Evolutionary conservation across 2,797 vertebrate species (phyloP).

Genomic region (Danio kyathit): DNA sequence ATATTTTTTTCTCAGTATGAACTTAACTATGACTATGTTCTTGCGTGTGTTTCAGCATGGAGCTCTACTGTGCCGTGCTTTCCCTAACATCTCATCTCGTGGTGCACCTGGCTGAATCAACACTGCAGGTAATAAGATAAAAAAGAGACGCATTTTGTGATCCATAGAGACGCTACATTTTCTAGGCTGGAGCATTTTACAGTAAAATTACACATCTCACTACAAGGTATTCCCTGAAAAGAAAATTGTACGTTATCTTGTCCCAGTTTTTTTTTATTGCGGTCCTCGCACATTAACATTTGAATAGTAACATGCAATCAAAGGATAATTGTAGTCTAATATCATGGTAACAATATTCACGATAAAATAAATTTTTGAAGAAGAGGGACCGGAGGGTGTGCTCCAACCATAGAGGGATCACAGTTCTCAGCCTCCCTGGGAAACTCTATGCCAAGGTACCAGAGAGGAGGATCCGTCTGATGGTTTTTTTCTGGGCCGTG

Average conservation of each 20-base stretch:
- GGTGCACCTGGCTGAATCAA: conserved; percentile 72
- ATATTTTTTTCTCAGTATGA: background rate
- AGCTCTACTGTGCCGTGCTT: conserved; percentile 86
- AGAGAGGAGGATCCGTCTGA: too few relatives aligned
- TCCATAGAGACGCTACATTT: conserved; percentile 8
- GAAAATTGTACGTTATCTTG: conserved; percentile 1
- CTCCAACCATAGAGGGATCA: too few relatives aligned
- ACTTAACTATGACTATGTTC: background rate
- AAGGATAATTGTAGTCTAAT: too few relatives aligned
- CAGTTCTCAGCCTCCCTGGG: too few relatives aligned
- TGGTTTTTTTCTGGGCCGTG: too few relatives aligned
- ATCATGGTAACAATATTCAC: too few relatives aligned
- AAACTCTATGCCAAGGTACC: too few relatives aligned
- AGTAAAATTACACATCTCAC: background rate
- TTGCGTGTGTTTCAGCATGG: conserved; percentile 82
- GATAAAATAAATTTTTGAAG: too few relatives aligned
- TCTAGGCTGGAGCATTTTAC: conserved; percentile 15
- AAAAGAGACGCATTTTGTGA: conserved; percentile 9
- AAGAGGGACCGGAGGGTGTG: too few relatives aligned
- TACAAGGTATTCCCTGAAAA: conserved; percentile 4
- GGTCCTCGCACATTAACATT: too few relatives aligned
- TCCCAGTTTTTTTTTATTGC: background rate
- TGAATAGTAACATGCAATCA: too few relatives aligned
- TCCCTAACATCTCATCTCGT: conserved; percentile 86
- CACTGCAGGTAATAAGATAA: conserved; percentile 81